phyloP scores from a whole-genome alignment of 2,888 invertebrate species.

The Pachycephus smyrnensis region DNA sequence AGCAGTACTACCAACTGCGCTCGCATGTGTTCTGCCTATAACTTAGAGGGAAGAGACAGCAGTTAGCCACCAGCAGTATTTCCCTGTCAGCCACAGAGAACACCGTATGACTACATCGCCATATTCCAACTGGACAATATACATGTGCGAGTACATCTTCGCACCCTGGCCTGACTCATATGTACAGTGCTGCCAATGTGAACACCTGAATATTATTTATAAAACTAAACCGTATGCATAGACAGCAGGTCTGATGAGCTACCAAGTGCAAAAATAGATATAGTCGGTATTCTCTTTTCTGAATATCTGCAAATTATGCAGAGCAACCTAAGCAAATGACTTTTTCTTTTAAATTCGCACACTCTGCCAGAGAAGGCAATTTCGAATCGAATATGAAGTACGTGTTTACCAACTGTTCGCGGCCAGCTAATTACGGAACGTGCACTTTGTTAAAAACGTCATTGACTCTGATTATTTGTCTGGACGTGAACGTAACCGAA shows the following conservation, averaged over 20 bases:
- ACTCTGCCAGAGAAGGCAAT: neutral
- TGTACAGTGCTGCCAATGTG: neutral
- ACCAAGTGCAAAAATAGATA: neutral
- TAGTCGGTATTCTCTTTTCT: neutral
- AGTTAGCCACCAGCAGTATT: conserved; percentile 47
- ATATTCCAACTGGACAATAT: conserved; percentile 20
- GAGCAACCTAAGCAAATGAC: neutral
- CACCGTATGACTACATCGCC: conserved; percentile 32
- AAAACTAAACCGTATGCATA: neutral
- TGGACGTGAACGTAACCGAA: conserved; percentile 23
- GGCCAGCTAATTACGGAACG: neutral
- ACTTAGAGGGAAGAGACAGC: conserved; percentile 45
- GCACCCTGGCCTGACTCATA: neutral
- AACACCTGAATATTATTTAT: neutral
- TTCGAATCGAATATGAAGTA: neutral
- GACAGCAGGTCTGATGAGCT: neutral
- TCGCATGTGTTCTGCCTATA: conserved; percentile 33
- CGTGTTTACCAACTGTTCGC: neutral
- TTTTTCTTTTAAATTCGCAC: neutral
- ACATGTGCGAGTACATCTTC: conserved; percentile 17
- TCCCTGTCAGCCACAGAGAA: conserved; percentile 43
- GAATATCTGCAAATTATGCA: neutral
- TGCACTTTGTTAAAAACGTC: conserved; percentile 35
- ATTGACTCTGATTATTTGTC: conserved; percentile 45
- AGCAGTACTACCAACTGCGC: neutral